Conservation (phyloP, 2,113 vertebrate genomes). For the Atherinomorus stipes region DNA sequence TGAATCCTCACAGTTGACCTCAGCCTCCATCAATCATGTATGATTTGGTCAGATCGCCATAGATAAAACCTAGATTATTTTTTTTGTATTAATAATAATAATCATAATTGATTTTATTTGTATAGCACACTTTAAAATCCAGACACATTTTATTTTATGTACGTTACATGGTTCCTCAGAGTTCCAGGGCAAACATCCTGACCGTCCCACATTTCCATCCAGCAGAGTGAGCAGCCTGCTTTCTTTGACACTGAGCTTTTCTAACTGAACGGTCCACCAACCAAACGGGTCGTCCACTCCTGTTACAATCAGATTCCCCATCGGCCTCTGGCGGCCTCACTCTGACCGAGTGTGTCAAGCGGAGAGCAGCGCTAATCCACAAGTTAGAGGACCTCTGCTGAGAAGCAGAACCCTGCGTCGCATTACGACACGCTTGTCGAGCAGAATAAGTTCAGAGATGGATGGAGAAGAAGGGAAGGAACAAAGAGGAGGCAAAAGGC, state of each 20-base stretch:
- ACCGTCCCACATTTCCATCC: conserved; percentile 12
- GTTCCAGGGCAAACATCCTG: too few species aligned
- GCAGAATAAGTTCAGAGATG: conserved; percentile 20
- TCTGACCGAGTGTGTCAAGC: background rate
- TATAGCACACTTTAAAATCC: too few species aligned
- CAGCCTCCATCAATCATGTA: too few species aligned
- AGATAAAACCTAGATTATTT: too few species aligned
- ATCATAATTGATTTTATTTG: too few species aligned
- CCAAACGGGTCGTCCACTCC: conserved; percentile 30
- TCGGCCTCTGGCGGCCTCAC: background rate
- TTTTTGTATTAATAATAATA: too few species aligned
- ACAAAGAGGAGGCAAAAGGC: background rate
- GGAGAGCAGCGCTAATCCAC: conserved; percentile 20
- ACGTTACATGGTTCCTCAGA: too few species aligned
- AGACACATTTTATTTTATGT: too few species aligned
- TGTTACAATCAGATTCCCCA: conserved; percentile 18
- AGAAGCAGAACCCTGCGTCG: background rate
- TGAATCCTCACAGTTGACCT: background rate
- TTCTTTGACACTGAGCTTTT: conserved; percentile 15
- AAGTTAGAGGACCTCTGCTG: conserved; percentile 19
- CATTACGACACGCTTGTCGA: conserved; percentile 39
- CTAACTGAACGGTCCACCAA: conserved; percentile 15
- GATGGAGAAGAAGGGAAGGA: background rate
- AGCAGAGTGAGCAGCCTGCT: background rate
- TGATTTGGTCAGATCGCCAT: too few species aligned